Percentiles rank a stretch among this genome's conserved stretches.
These are phyloP conservation scores for Chionoecetes opilio DNA, from an alignment of 1,140 invertebrate genomes.

Conservation along the genomic window DNA sequence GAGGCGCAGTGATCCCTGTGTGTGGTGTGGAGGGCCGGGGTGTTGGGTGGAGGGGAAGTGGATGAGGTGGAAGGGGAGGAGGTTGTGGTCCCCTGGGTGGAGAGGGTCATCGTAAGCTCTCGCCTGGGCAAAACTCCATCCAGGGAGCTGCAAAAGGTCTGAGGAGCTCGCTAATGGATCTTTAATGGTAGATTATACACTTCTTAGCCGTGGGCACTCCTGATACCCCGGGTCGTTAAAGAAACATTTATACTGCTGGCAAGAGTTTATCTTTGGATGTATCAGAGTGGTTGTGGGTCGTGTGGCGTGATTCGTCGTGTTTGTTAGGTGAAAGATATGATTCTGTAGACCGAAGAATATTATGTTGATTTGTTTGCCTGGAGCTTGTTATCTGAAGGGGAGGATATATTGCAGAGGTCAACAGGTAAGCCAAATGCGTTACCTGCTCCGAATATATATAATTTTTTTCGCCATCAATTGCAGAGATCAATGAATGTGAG, in stretches of 20 bases:
- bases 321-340: no score
- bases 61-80: background rate
- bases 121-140: background rate
- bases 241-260: background rate
- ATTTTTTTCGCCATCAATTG: no score
- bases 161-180: constrained; percentile 4
- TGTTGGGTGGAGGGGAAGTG: background rate
- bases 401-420: no score
- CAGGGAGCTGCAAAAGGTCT: background rate
- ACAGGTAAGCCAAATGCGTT: no score
- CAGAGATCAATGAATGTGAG: no score
- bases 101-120: background rate
- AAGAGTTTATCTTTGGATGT: background rate
- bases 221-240: background rate
- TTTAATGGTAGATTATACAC: constrained; percentile 30
- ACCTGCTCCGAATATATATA: no score
- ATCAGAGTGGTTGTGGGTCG: background rate
- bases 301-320: background rate
- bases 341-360: no score
- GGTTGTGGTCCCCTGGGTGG: background rate
- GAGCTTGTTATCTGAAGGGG: no score
- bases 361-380: no score
- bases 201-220: background rate
- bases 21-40: no score
- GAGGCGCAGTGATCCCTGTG: no score